Evolutionary conservation across 2,797 vertebrate genomes (phyloP).

Genomic region (Pteronotus mesoamericanus): DNA sequence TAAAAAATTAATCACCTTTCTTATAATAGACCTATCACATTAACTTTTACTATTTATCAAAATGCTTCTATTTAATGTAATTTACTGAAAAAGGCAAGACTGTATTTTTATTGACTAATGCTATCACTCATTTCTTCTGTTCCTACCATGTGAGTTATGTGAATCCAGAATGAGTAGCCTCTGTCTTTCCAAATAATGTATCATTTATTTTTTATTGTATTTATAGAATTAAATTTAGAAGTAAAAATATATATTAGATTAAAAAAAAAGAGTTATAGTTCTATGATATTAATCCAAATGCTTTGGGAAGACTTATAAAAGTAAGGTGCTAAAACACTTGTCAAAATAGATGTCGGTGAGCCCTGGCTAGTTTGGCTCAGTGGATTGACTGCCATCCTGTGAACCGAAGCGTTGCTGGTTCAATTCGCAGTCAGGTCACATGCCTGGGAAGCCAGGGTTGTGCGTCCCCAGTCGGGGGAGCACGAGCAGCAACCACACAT

Average conservation of each 20-base stretch:
- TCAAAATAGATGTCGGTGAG: neutral
- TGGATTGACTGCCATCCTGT: too few relatives aligned
- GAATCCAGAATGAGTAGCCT: neutral
- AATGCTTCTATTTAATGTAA: neutral
- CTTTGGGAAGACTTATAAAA: neutral
- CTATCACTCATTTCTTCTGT: neutral
- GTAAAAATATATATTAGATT: neutral
- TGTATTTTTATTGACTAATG: neutral
- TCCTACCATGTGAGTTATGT: neutral
- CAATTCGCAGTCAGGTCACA: too few relatives aligned
- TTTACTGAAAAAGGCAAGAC: neutral
- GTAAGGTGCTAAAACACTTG: neutral
- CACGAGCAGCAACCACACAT: too few relatives aligned
- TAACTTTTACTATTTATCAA: neutral
- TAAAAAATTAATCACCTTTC: slow-evolving; percentile 1
- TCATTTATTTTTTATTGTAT: neutral
- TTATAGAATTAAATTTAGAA: neutral
- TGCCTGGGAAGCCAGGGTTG: too few relatives aligned
- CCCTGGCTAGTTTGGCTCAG: too few relatives aligned
- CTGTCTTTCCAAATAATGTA: neutral
- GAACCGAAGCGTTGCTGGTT: too few relatives aligned
- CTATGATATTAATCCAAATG: neutral
- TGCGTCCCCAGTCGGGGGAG: too few relatives aligned
- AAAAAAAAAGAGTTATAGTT: neutral
- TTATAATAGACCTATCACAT: neutral